These are phyloP conservation scores for Priocnemis perturbator DNA, from an alignment of 2,888 invertebrate genomes.

Conservation along the genomic window DNA sequence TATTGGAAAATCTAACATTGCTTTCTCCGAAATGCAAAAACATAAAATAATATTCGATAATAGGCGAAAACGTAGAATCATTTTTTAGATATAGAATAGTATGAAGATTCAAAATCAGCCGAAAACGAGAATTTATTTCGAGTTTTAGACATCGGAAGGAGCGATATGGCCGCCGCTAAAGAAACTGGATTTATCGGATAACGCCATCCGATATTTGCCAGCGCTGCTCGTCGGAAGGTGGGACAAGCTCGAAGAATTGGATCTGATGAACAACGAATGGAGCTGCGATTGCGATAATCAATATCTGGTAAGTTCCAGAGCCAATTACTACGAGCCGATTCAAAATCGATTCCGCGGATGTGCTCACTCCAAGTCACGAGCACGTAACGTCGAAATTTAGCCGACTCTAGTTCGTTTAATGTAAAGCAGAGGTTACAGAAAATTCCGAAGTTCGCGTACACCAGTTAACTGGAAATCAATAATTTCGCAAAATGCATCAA, in stretches of 20 bases:
- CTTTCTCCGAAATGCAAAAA: too few relatives aligned
- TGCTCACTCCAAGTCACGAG: too few relatives aligned
- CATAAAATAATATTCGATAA: background rate
- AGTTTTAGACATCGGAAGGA: too few relatives aligned
- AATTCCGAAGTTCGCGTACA: slow-evolving; percentile 25
- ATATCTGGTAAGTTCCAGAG: slow-evolving; percentile 79
- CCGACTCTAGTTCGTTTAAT: too few relatives aligned
- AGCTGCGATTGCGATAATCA: slow-evolving; percentile 88
- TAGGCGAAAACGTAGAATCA: background rate
- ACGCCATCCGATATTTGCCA: slow-evolving; percentile 83
- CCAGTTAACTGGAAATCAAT: background rate
- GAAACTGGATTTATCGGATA: slow-evolving; percentile 84
- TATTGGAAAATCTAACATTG: too few relatives aligned
- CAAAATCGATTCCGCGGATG: too few relatives aligned
- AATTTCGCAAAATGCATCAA: too few relatives aligned
- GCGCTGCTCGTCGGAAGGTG: slow-evolving; percentile 81
- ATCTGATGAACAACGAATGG: slow-evolving; percentile 86
- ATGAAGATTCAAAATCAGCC: too few relatives aligned
- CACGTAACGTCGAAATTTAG: too few relatives aligned
- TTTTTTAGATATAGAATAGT: too few relatives aligned
- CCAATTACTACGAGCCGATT: slow-evolving; percentile 5
- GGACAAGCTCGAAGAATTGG: slow-evolving; percentile 82
- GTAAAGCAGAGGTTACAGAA: background rate
- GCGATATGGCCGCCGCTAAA: slow-evolving; percentile 82
- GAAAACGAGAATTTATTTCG: too few relatives aligned